These are phyloP conservation scores for Triops cancriformis DNA, from an alignment of 1,140 invertebrate genomes.

Conservation along the genomic window DNA sequence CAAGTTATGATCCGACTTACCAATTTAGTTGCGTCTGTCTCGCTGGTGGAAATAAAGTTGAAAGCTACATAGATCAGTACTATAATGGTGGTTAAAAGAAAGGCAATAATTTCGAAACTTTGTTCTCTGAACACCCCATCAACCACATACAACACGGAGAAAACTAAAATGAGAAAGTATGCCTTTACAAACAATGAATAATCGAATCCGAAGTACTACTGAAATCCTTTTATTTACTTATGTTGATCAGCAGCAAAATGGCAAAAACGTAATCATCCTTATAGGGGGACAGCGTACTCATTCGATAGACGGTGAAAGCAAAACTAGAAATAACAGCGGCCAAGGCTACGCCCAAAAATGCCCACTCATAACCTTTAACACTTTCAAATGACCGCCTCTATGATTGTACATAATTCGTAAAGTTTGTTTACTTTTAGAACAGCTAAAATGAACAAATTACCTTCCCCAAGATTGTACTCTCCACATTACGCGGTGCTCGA, in stretches of 20 bases:
- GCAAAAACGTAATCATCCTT: conserved; percentile 7
- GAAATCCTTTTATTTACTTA: neutral
- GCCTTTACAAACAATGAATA: neutral
- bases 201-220: neutral
- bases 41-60: conserved; percentile 4
- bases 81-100: conserved; percentile 18
- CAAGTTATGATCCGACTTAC: neutral
- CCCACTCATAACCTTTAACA: conserved; percentile 1
- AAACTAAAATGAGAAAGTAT: neutral
- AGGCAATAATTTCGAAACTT: conserved; percentile 18
- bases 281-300: neutral
- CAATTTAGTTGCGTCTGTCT: neutral
- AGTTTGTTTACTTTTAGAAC: neutral
- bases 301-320: conserved; percentile 12
- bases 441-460: neutral
- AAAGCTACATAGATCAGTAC: conserved; percentile 11
- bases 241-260: conserved; percentile 10
- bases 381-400: conserved; percentile 18
- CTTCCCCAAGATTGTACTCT: conserved; percentile 16
- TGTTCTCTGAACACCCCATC: conserved; percentile 21
- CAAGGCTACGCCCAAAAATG: neutral
- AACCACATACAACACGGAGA: conserved; percentile 13
- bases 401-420: neutral
- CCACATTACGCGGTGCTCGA: neutral
- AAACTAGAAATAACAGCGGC: neutral